Evolutionary conservation across 2,888 invertebrate genomes (phyloP).

Genomic region (Crioceris asparagi): DNA sequence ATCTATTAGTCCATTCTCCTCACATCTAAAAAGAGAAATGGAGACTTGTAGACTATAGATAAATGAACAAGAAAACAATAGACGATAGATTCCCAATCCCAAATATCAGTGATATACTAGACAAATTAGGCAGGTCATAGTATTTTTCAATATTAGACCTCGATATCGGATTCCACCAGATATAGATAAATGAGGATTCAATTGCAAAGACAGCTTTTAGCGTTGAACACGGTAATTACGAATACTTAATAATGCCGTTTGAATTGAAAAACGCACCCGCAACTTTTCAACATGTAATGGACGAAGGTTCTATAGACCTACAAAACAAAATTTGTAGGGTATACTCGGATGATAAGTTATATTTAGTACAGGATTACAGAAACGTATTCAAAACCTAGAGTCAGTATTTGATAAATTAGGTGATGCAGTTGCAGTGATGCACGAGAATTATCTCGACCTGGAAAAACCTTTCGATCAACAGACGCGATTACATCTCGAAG

Average conservation of each 20-base stretch:
- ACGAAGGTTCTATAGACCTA: too few relatives aligned
- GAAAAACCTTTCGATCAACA: too few relatives aligned
- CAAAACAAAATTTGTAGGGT: too few relatives aligned
- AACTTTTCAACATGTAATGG: conserved; percentile 15
- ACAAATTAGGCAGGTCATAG: conserved; percentile 3
- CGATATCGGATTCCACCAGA: conserved; percentile 30
- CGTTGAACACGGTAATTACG: conserved; percentile 2
- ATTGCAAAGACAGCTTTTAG: conserved; percentile 12
- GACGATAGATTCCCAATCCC: conserved; percentile 29
- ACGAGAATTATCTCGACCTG: too few relatives aligned
- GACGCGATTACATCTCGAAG: too few relatives aligned
- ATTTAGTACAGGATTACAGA: too few relatives aligned
- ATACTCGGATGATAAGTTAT: too few relatives aligned
- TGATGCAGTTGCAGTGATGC: too few relatives aligned
- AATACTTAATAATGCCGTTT: conserved; percentile 4
- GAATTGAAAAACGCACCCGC: conserved; percentile 20
- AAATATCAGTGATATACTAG: conserved; percentile 4
- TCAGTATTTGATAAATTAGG: too few relatives aligned
- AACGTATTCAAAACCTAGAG: too few relatives aligned
- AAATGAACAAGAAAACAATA: conserved; percentile 30
- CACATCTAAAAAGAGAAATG: too few relatives aligned
- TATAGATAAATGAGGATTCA: conserved; percentile 15
- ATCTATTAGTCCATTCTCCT: too few relatives aligned
- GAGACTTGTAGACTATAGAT: conserved; percentile 32
- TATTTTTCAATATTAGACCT: conserved; percentile 30